Evolutionary conservation across 1,140 invertebrate genomes (phyloP), one percentile per base, ranked within the genome.

Genomic region (Zaprionus kolodkinae): DNA sequence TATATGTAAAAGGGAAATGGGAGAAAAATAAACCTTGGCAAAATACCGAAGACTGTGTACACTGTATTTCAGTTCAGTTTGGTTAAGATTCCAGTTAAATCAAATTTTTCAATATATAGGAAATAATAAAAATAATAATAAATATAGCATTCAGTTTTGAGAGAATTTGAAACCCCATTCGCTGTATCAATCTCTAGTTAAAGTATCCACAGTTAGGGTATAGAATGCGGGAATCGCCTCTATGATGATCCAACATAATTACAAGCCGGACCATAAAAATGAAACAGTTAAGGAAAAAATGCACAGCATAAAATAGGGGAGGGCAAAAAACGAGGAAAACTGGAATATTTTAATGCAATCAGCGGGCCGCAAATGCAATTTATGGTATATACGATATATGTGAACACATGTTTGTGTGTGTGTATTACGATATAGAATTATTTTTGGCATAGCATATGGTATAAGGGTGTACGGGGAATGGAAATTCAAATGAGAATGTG

Each of bases 171-270:
- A 30, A 30, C 6, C 2, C 21, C 1, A 21, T 21, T 30, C 27
- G 6, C 27, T 30, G 3, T n/a, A n/a, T 40, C 13, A 4, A 12
- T n/a, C 5, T 40, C 6, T n/a, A n/a, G 38, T n/a, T 17, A 21
- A 15, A 17, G 45, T 5, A 21, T 9, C n/a, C 45, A 6, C n/a
- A 21, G 45, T 21, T 21, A 48, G 45, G n/a, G 45, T 25, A 54
- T 54, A 12, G 10, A 25, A 21, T 54, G 45, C 40, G 6, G 40
- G n/a, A 27, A 10, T 10, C 13, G 33, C 12, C 57, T 54, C 40
- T 45, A 33, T 62, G 17, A 11, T 25, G 36, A 12, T 43, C 60
- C 79, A 83, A 79, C 67, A 83, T 84, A 83, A 83, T 83, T 84
- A 83, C 79, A 83, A 79, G 67, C 59, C 60, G 21, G 30, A 17